Evolutionary conservation across 92 coral and sea anemone genomes (phyloP).

Genomic region (Actinernus sp.): DNA sequence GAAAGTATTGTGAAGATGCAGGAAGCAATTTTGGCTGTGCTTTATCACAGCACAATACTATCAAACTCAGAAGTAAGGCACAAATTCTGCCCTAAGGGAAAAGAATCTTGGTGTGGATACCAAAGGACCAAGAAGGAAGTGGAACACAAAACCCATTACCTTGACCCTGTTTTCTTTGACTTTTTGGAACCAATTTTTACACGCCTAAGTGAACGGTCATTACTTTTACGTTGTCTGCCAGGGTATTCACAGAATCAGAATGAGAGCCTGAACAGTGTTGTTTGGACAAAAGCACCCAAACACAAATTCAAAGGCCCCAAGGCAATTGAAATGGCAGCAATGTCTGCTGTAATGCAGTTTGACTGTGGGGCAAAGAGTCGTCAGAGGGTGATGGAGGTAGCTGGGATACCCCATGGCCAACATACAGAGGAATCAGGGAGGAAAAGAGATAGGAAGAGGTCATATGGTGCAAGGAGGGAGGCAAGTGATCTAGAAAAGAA

Average conservation of each 20-base stretch:
- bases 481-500: constrained; percentile 3
- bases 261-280: constrained; percentile 29
- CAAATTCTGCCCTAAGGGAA: constrained; percentile 24
- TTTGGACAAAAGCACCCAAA: constrained; percentile 39
- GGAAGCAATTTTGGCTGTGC: neutral
- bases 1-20: neutral
- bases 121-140: constrained; percentile 8
- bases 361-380: constrained; percentile 15
- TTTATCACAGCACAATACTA: neutral
- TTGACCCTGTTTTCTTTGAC: constrained; percentile 25
- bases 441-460: constrained; percentile 5
- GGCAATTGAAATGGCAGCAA: constrained; percentile 29
- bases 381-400: constrained; percentile 16
- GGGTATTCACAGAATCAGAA: constrained; percentile 38
- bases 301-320: constrained; percentile 30
- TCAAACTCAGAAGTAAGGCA: constrained; percentile 11
- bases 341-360: constrained; percentile 30
- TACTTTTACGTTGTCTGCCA: constrained; percentile 23
- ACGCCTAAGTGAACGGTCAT: constrained; percentile 18
- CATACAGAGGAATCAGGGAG: neutral
- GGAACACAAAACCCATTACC: constrained; percentile 24
- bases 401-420: constrained; percentile 7
- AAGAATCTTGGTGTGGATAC: constrained; percentile 24
- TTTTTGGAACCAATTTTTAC: constrained; percentile 30
- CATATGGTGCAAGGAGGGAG: neutral